Evolutionary conservation across 1,140 invertebrate species (phyloP).

Genomic region (Akabosia matsudoensis): DNA sequence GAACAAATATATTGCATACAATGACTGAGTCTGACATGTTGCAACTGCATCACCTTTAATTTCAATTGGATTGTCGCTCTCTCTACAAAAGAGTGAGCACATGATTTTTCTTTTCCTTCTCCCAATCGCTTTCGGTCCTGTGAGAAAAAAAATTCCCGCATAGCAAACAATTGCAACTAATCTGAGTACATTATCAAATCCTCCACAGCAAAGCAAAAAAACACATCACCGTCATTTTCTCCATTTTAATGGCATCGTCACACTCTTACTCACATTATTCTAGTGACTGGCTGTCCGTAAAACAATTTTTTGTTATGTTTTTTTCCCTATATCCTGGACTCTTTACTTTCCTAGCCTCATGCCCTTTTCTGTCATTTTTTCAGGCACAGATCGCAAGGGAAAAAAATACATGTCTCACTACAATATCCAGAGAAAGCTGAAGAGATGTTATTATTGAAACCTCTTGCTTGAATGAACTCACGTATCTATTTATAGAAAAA

Average conservation of each 20-base stretch:
- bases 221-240: too few relatives aligned
- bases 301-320: background rate
- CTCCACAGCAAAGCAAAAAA: background rate
- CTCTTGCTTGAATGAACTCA: background rate
- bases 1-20: too few relatives aligned
- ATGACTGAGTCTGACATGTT: too few relatives aligned
- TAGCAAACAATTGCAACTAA: background rate
- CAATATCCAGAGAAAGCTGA: background rate
- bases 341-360: background rate
- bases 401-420: background rate
- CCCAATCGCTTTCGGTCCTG: background rate
- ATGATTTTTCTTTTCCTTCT: background rate
- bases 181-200: background rate
- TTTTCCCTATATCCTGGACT: background rate
- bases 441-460: background rate
- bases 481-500: background rate
- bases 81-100: background rate
- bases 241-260: background rate
- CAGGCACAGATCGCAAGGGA: background rate
- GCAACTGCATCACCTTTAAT: too few relatives aligned
- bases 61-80: background rate
- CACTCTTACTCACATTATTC: background rate
- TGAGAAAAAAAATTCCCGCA: constrained; percentile 11
- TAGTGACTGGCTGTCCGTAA: background rate
- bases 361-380: background rate